Base-by-base conservation (phyloP, 2,888 invertebrate genomes). In the Drosophila fulvimacula region DNA sequence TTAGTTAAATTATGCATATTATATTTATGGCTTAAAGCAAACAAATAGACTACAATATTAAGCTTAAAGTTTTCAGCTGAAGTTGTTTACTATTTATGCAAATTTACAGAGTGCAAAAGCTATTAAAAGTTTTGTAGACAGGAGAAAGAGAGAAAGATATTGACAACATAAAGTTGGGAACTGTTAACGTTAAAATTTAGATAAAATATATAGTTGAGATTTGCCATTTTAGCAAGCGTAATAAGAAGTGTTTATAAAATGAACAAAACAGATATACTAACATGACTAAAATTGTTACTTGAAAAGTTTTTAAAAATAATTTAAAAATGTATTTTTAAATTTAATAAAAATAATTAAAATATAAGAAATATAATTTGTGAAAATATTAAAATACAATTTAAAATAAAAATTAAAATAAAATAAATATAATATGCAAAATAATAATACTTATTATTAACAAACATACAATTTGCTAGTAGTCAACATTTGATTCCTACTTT, bases 71-170 rank as follows among this genome's bases (percentile, higher is more conserved):
- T 10, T 46, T n/a, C n/a, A 46, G 10, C 27, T 1, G 10, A 46
- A 46, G 27, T 46, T 27, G 46, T 27, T 46, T n/a, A 15, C 44
- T n/a, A n/a, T 46, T 46, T n/a, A 46, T 46, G 46, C 46, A 27
- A 46, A 46, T n/a, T n/a, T 10, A 5, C 1, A 2, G 4, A 46
- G 46, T 46, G 27, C 10, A 27, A 46, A 46, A 46, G 46, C 24
- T 27, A 46, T 46, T 27, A 46, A 46, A 46, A 46, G 10, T 46
- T 46, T 27, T 46, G 1, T 15, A n/a, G 15, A 1, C 24, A 3
- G 10, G 27, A 46, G 21, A 10, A 15, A 15, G 3, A 10, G n/a
- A 1, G 15, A 2, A 27, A 46, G 5, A 10, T 11, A 27, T 46
- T 46, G n/a, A 10, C 24, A 27, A 10, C 1, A 46, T 46, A 46